phyloP scores from a whole-genome alignment of 2,113 vertebrate genomes.

The Pseudopipra pipra region DNA sequence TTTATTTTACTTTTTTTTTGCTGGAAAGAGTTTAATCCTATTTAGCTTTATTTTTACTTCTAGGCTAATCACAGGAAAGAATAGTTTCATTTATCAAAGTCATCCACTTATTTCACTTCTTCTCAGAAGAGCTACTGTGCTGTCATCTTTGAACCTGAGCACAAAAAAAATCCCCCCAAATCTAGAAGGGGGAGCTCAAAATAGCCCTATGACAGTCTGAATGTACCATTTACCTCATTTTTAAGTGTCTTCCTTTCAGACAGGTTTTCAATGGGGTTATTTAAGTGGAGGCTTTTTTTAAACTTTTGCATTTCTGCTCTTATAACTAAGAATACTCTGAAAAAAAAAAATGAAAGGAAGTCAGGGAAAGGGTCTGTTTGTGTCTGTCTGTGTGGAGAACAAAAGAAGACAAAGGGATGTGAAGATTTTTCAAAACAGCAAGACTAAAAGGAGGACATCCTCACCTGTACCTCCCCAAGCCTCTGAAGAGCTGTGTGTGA shows the following conservation, averaged over 20 bases:
- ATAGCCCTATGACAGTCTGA: not conserved
- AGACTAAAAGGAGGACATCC: not conserved
- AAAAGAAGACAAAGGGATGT: not conserved
- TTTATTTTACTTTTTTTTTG: not conserved
- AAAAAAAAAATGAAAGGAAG: not conserved
- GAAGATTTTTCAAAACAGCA: not conserved
- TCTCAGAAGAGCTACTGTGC: not conserved
- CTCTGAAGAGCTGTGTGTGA: not conserved
- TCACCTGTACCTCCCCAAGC: not conserved
- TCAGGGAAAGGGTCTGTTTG: not conserved
- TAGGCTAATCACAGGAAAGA: not conserved
- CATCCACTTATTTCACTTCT: not conserved
- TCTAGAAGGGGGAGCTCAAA: not conserved
- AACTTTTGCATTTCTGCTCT: not conserved
- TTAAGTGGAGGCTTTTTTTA: not conserved
- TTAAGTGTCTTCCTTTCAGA: not conserved
- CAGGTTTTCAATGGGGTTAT: not conserved
- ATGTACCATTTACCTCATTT: not conserved
- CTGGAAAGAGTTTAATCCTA: not conserved
- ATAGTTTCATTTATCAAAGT: slow-evolving; percentile 39
- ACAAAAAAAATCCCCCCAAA: not conserved
- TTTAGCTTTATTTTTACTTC: not conserved
- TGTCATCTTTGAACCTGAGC: slow-evolving; percentile 13
- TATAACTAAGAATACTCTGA: not conserved
- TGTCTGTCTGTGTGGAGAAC: not conserved